Conservation (phyloP, 2,113 vertebrate species). For the Girardinichthys multiradiatus region DNA sequence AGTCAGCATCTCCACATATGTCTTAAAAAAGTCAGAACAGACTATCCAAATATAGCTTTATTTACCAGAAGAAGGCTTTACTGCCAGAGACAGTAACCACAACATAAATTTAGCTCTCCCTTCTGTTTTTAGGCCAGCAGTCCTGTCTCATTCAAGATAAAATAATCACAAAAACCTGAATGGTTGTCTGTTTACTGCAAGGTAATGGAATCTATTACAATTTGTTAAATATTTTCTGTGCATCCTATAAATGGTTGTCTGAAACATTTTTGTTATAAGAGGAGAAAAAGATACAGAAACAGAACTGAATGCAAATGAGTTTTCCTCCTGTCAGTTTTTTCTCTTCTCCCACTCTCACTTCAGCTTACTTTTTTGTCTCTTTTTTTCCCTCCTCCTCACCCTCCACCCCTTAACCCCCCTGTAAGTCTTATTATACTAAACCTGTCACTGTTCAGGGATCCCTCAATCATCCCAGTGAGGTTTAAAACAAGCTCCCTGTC, state of each 20-base stretch:
- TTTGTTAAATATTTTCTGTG: neutral
- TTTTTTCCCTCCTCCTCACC: slow-evolving; percentile 24
- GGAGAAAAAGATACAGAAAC: slow-evolving; percentile 39
- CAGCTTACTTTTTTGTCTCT: slow-evolving; percentile 17
- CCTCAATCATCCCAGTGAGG: slow-evolving; percentile 52
- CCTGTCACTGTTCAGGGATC: slow-evolving; percentile 57
- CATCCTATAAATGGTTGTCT: slow-evolving; percentile 3
- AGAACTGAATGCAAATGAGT: slow-evolving; percentile 54
- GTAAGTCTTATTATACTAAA: slow-evolving; percentile 57
- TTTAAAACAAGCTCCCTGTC: slow-evolving; percentile 34
- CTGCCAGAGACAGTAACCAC: neutral
- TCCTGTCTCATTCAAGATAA: neutral
- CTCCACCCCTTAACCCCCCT: neutral
- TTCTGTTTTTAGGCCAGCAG: neutral
- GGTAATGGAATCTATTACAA: neutral
- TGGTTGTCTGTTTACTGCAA: neutral
- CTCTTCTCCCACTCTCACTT: slow-evolving; percentile 39
- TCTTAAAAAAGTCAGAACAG: slow-evolving; percentile 25
- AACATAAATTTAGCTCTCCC: neutral
- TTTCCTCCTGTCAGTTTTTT: slow-evolving; percentile 36
- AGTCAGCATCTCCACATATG: slow-evolving; percentile 25
- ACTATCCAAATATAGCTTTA: slow-evolving; percentile 41
- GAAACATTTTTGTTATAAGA: neutral
- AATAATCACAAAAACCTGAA: neutral
- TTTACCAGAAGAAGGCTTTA: slow-evolving; percentile 13